A percentile compares a stretch with the other conserved stretches of the same genome.
These are phyloP conservation scores for Lonchura striata DNA, from an alignment of 2,113 vertebrate species.

Conservation along the genomic window DNA sequence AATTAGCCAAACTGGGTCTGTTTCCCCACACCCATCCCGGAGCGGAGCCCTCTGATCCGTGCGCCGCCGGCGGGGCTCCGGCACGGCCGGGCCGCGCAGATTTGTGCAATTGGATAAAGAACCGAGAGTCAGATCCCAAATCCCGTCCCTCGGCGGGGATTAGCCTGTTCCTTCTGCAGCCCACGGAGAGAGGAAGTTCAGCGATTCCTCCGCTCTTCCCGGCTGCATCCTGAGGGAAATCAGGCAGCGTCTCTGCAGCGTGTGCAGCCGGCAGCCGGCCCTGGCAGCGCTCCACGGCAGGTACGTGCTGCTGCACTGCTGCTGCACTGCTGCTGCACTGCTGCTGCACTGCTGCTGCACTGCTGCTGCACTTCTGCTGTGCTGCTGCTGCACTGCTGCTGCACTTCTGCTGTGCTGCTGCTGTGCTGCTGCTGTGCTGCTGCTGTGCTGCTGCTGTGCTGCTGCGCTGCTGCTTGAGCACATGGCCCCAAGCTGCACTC, in stretches of 20 bases:
- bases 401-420: not conserved
- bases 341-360: not conserved
- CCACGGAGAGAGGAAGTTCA: conserved; percentile 19
- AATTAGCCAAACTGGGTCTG: not conserved
- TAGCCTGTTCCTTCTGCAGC: too few relatives aligned
- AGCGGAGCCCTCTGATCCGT: not conserved
- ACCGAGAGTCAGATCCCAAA: conserved; percentile 53
- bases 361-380: not conserved
- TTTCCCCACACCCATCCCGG: not conserved
- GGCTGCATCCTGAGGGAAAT: conserved; percentile 53
- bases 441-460: not conserved
- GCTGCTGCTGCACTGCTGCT: not conserved
- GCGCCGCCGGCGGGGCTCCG: not conserved
- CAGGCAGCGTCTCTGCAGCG: conserved; percentile 26
- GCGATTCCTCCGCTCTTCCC: not conserved
- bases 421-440: too few relatives aligned
- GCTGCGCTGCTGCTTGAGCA: not conserved
- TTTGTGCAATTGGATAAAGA: conserved; percentile 61
- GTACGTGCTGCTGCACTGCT: not conserved
- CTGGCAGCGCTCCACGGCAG: not conserved
- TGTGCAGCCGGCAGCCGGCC: conserved; percentile 1
- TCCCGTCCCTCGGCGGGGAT: conserved; percentile 64
- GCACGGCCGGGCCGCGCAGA: not conserved
- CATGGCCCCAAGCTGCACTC: not conserved
- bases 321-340: not conserved